Conservation (phyloP, 2,888 invertebrate species). For the Pyrochroa serraticornis region DNA sequence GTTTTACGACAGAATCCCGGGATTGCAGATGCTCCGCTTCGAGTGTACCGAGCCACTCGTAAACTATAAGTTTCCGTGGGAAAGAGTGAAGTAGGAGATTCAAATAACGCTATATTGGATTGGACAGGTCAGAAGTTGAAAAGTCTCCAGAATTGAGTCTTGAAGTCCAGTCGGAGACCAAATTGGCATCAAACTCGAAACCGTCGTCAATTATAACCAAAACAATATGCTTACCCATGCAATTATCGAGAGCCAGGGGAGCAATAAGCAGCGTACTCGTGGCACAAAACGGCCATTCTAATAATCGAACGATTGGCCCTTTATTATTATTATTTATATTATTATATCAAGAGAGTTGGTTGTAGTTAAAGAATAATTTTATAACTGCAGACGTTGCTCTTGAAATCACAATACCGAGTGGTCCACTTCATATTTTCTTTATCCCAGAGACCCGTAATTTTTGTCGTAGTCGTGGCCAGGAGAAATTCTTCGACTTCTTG, state of each 20-base stretch:
- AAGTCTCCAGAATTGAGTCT: neutral
- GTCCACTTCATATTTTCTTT: too few species aligned
- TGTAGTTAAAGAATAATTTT: too few species aligned
- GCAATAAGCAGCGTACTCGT: neutral
- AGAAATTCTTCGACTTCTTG: neutral
- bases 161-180: neutral
- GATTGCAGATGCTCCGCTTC: slow-evolving; percentile 33
- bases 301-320: slow-evolving; percentile 4
- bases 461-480: too few species aligned
- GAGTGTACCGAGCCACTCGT: slow-evolving; percentile 19
- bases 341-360: neutral
- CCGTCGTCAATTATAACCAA: slow-evolving; percentile 1
- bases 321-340: slow-evolving; percentile 2
- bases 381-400: slow-evolving; percentile 1
- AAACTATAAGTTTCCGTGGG: slow-evolving; percentile 24
- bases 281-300: slow-evolving; percentile 5
- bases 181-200: slow-evolving; percentile 9
- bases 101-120: slow-evolving; percentile 21
- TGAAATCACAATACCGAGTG: slow-evolving; percentile 1
- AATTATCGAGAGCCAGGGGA: neutral
- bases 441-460: too few species aligned
- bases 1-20: slow-evolving; percentile 33
- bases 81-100: slow-evolving; percentile 22
- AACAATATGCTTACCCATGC: slow-evolving; percentile 1
- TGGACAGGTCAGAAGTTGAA: slow-evolving; percentile 18